phyloP scores from a whole-genome alignment of 2,888 invertebrate genomes.

The Matsumyia berberina region DNA sequence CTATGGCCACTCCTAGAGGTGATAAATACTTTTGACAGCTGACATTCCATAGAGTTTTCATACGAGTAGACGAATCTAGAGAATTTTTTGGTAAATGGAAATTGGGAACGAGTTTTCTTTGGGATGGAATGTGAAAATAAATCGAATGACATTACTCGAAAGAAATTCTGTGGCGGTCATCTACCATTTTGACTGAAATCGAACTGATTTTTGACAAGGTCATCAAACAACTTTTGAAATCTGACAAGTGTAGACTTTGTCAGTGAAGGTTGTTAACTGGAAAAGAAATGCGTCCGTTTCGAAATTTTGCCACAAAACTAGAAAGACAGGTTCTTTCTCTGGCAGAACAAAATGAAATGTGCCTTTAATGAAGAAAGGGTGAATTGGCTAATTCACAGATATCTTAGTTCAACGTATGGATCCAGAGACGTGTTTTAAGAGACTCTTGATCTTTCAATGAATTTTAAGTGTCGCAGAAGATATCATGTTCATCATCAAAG shows the following conservation, averaged over 20 bases:
- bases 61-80: too few species aligned
- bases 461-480: too few species aligned
- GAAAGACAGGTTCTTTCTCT: too few species aligned
- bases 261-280: background rate
- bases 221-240: background rate
- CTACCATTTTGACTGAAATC: background rate
- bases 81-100: too few species aligned
- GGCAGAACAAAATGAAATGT: too few species aligned
- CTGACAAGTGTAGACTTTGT: background rate
- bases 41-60: constrained; percentile 5
- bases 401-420: too few species aligned
- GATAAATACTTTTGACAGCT: constrained; percentile 32
- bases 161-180: background rate
- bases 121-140: background rate
- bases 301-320: background rate
- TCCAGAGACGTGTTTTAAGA: too few species aligned
- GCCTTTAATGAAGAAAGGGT: too few species aligned
- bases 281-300: background rate
- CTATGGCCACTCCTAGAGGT: background rate
- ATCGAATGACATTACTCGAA: background rate
- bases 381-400: too few species aligned
- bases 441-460: too few species aligned
- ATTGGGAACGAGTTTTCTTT: constrained; percentile 3
- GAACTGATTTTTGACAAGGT: constrained; percentile 1
- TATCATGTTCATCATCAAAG: too few species aligned